phyloP scores from a whole-genome alignment of 2,113 vertebrate species.

The Nothobranchius furzeri region DNA sequence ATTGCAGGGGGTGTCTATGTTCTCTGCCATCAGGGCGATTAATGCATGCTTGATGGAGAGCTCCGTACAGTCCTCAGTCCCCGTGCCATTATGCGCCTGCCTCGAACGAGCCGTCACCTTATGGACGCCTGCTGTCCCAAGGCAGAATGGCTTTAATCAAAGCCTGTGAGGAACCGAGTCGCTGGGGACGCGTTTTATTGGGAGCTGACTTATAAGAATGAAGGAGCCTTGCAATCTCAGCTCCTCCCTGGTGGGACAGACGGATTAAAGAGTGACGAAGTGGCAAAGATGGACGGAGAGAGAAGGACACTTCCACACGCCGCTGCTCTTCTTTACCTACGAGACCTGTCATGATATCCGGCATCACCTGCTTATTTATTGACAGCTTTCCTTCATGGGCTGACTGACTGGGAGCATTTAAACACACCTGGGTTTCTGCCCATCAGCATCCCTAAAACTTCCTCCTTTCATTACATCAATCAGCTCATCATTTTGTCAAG shows the following conservation, averaged over 20 bases:
- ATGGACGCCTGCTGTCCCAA: conserved; percentile 57
- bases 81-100: conserved; percentile 42
- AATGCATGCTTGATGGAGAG: conserved; percentile 51
- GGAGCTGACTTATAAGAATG: conserved; percentile 60
- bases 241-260: conserved; percentile 32
- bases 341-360: conserved; percentile 52
- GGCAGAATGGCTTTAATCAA: conserved; percentile 70
- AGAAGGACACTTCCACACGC: conserved; percentile 44
- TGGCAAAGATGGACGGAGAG: conserved; percentile 47
- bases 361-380: conserved; percentile 63
- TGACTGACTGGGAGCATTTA: conserved; percentile 56
- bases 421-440: conserved; percentile 48
- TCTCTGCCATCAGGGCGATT: conserved; percentile 56
- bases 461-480: conserved; percentile 63
- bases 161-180: conserved; percentile 60
- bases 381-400: conserved; percentile 54
- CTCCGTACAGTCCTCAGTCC: conserved; percentile 48
- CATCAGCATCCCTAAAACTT: conserved; percentile 39
- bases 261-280: conserved; percentile 44
- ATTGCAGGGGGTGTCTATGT: conserved; percentile 57
- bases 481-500: conserved; percentile 70
- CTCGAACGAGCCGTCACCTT: conserved; percentile 50
- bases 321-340: conserved; percentile 39
- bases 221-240: conserved; percentile 42
- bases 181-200: conserved; percentile 60